A percentile compares a stretch with the other conserved stretches of the same genome.
phyloP scores from a whole-genome alignment of 2,113 vertebrate species.

The Colossoma macropomum region DNA sequence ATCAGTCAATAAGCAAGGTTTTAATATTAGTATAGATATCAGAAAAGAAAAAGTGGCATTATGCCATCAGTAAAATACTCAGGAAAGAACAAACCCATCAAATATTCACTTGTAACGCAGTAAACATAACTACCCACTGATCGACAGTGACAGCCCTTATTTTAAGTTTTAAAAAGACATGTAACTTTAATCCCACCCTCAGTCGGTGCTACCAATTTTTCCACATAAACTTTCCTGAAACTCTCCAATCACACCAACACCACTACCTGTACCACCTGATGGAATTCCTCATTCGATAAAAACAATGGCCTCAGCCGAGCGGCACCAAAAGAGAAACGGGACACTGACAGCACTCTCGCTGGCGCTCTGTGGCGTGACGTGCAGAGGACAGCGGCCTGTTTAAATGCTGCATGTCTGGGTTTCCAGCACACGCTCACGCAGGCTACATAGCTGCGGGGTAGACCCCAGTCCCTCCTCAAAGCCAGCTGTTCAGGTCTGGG shows the following conservation, averaged over 20 bases:
- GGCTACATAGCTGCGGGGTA: constrained; percentile 32
- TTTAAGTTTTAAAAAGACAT: background rate
- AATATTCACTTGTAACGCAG: too few species aligned
- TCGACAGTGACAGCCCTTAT: background rate
- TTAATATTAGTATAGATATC: too few species aligned
- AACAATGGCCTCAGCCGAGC: background rate
- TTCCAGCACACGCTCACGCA: constrained; percentile 16
- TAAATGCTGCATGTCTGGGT: background rate
- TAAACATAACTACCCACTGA: too few species aligned
- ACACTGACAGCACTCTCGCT: constrained; percentile 31
- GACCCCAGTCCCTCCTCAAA: constrained; percentile 36
- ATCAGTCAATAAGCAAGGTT: too few species aligned
- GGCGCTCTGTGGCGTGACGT: background rate
- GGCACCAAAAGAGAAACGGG: background rate
- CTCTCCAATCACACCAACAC: background rate
- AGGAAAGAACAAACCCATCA: too few species aligned
- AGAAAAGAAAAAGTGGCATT: too few species aligned
- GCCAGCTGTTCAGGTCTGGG: constrained; percentile 49
- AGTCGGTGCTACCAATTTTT: too few species aligned
- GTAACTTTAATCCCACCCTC: too few species aligned
- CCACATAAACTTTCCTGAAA: background rate
- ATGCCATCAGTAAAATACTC: too few species aligned
- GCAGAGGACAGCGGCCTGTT: constrained; percentile 11
- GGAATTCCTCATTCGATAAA: background rate
- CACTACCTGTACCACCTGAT: background rate